Percentiles rank a stretch among this genome's conserved stretches.
These are phyloP conservation scores for Stictonetta naevosa DNA, from an alignment of 2,113 vertebrate genomes.

Conservation along the genomic window DNA sequence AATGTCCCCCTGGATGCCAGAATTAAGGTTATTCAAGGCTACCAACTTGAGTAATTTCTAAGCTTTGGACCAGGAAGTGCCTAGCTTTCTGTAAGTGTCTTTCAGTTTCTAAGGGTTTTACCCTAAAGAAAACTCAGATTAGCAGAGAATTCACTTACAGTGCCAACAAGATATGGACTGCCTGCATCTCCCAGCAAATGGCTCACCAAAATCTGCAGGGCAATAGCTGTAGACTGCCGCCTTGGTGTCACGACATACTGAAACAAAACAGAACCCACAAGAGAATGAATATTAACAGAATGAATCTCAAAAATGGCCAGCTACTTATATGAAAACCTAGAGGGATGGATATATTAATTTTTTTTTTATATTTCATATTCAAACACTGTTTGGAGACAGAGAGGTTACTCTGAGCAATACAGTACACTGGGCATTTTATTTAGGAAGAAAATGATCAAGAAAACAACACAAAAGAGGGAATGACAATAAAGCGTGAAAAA, in stretches of 20 bases:
- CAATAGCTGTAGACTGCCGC: constrained; percentile 82
- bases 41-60: neutral
- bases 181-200: constrained; percentile 87
- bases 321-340: neutral
- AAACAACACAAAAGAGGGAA: neutral
- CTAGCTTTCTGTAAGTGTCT: neutral
- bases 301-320: neutral
- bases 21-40: neutral
- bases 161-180: constrained; percentile 84
- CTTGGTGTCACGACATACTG: constrained; percentile 86
- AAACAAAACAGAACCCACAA: neutral
- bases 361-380: neutral
- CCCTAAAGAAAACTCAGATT: neutral
- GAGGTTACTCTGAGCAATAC: neutral
- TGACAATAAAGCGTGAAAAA: neutral
- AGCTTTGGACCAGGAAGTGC: neutral
- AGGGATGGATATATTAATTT: accelerated
- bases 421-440: neutral
- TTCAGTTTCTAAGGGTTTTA: neutral
- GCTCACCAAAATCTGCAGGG: constrained; percentile 84
- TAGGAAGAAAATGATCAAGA: neutral
- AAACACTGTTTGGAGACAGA: neutral
- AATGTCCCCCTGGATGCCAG: neutral
- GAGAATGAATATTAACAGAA: neutral
- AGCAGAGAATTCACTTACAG: constrained; percentile 72